Evolutionary conservation across 2,113 vertebrate species (phyloP).

Genomic region (Chamaetylas fuelleborni): DNA sequence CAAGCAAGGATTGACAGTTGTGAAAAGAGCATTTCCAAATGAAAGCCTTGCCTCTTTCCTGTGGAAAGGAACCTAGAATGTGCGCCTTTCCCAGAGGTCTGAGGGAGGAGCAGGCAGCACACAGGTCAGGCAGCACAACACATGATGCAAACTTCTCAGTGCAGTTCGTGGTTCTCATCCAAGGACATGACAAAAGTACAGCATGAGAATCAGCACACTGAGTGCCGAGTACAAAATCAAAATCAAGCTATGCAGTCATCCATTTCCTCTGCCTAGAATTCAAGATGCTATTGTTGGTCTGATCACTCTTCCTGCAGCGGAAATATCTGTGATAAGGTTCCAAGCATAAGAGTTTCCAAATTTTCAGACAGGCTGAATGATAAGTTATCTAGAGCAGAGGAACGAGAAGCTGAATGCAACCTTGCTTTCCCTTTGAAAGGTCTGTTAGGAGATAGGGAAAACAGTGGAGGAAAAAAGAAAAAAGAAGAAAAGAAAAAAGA

Average conservation of each 20-base stretch:
- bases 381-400: conserved; percentile 68
- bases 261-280: conserved; percentile 57
- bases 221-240: background rate
- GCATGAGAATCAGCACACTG: conserved; percentile 8
- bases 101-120: background rate
- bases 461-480: no score
- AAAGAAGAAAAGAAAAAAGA: no score
- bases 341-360: conserved; percentile 70
- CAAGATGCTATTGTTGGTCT: conserved; percentile 59
- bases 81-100: background rate
- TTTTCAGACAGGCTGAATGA: conserved; percentile 68
- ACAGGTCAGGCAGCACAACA: background rate
- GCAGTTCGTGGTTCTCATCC: background rate
- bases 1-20: background rate
- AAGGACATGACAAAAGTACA: background rate
- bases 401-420: conserved; percentile 56
- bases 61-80: background rate
- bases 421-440: conserved; percentile 32
- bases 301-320: conserved; percentile 54
- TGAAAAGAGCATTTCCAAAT: background rate
- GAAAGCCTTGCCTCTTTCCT: background rate
- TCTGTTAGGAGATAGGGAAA: background rate
- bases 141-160: background rate
- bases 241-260: conserved; percentile 41
- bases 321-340: conserved; percentile 71